phyloP scores from a whole-genome alignment of 2,888 invertebrate genomes.

The Operophtera brumata region DNA sequence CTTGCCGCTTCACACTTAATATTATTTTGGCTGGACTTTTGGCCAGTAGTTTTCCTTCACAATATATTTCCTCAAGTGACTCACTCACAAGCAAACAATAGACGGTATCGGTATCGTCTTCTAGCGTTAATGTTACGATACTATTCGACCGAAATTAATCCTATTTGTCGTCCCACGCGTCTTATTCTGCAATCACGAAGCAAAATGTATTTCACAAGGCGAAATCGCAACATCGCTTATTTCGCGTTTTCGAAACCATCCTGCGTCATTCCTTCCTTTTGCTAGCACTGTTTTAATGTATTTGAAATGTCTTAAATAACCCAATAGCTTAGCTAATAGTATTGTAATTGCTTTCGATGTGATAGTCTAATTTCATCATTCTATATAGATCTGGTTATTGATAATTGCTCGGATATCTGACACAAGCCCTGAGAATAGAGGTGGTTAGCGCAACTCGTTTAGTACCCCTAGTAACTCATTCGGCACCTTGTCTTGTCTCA shows the following conservation, averaged over 20 bases:
- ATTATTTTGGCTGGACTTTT: background rate
- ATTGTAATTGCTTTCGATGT: conserved; percentile 15
- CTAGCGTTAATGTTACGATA: conserved; percentile 49
- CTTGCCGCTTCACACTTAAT: conserved; percentile 2
- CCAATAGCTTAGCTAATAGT: conserved; percentile 20
- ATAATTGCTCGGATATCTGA: conserved; percentile 11
- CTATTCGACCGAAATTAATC: conserved; percentile 63
- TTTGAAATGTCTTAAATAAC: conserved; percentile 20
- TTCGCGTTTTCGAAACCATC: conserved; percentile 78
- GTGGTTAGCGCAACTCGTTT: conserved; percentile 13
- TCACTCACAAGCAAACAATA: conserved; percentile 7
- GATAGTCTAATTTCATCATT: conserved; percentile 19
- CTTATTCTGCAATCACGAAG: conserved; percentile 65
- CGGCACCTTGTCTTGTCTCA: conserved; percentile 44
- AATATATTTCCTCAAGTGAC: background rate
- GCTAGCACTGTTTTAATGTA: conserved; percentile 19
- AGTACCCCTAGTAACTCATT: conserved; percentile 14
- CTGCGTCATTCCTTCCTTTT: conserved; percentile 70
- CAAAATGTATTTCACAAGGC: conserved; percentile 73
- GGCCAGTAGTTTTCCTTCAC: background rate
- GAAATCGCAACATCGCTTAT: conserved; percentile 78
- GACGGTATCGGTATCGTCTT: conserved; percentile 19
- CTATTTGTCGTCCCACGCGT: conserved; percentile 75
- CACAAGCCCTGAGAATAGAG: conserved; percentile 3
- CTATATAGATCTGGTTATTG: conserved; percentile 16